These are phyloP conservation scores for Uria aalge DNA, from an alignment of 2,113 vertebrate genomes.

Conservation along the genomic window DNA sequence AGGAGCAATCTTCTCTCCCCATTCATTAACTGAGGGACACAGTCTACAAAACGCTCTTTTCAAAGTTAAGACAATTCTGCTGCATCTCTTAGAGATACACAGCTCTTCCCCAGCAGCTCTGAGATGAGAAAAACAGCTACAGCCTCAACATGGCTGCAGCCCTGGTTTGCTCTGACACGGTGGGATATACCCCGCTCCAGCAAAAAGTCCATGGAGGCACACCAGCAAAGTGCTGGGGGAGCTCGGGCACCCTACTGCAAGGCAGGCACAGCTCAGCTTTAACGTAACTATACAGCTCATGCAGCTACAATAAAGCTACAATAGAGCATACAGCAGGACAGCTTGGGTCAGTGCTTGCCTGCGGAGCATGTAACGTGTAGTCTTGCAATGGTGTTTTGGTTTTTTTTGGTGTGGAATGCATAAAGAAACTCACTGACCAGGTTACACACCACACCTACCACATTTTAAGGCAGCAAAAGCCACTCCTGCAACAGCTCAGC, in stretches of 20 bases:
- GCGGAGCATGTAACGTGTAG: rapidly evolving
- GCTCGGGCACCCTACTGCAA: background rate
- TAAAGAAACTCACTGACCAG: background rate
- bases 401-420: background rate
- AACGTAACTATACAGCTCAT: background rate
- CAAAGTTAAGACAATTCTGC: background rate
- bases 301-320: background rate
- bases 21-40: background rate
- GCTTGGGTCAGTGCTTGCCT: background rate
- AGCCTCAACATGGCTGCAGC: background rate
- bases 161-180: background rate
- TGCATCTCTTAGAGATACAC: background rate
- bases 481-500: background rate
- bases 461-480: background rate
- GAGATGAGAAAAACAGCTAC: background rate
- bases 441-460: background rate
- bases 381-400: background rate
- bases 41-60: background rate
- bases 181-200: background rate
- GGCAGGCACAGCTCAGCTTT: background rate
- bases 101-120: background rate
- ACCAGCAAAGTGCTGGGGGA: background rate
- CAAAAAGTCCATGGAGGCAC: background rate
- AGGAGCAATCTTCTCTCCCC: background rate
- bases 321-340: background rate